Percentiles rank a stretch among this genome's conserved stretches.
Conservation (phyloP, 2,797 vertebrate genomes). For the Anguilla obscura region DNA sequence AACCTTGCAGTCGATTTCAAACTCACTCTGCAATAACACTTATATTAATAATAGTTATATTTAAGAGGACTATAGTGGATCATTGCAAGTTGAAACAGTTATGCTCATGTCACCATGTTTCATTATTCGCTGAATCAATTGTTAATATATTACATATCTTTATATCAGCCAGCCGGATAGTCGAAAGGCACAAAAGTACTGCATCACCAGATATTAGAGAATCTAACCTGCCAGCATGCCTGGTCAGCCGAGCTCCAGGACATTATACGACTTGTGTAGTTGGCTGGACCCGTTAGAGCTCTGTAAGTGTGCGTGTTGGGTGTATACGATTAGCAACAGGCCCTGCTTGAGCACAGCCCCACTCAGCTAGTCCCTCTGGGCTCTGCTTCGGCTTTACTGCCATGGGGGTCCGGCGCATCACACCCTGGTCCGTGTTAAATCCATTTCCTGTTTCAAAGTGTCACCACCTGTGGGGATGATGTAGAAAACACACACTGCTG, state of each 20-base stretch:
- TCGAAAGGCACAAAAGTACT: too few relatives aligned
- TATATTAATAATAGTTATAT: background rate
- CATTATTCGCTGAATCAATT: background rate
- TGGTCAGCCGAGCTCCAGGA: too few relatives aligned
- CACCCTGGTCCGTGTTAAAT: slow-evolving; percentile 47
- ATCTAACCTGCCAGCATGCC: too few relatives aligned
- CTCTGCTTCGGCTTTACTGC: slow-evolving; percentile 52
- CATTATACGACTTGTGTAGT: too few relatives aligned
- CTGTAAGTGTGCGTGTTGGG: too few relatives aligned
- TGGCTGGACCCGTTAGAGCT: too few relatives aligned
- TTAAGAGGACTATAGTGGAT: background rate
- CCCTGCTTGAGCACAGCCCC: background rate
- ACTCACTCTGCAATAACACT: background rate
- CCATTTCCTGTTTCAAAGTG: slow-evolving; percentile 57
- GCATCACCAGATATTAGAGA: too few relatives aligned
- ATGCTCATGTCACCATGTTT: background rate
- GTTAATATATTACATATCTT: background rate
- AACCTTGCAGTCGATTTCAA: too few relatives aligned
- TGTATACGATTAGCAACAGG: background rate
- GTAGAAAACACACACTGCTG: slow-evolving; percentile 58
- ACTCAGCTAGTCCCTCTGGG: slow-evolving; percentile 32
- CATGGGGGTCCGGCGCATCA: slow-evolving; percentile 22
- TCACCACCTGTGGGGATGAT: slow-evolving; percentile 59
- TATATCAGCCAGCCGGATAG: background rate
- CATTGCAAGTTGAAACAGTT: background rate